Base-by-base conservation (phyloP, 2,888 invertebrate species). In the Dryomyza anilis region DNA sequence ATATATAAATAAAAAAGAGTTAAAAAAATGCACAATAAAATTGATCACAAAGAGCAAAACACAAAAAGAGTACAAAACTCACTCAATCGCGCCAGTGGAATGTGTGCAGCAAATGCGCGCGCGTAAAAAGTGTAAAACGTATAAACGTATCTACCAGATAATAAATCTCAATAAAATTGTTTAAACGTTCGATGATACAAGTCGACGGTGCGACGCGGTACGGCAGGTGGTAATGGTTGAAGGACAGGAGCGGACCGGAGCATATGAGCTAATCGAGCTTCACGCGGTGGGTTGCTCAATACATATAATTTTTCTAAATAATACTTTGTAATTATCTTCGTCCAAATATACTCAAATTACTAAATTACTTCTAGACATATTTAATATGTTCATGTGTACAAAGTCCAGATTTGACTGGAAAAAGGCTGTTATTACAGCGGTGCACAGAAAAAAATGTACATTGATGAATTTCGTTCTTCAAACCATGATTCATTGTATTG, bases 131-230 rank as follows among this genome's bases (percentile, higher is more conserved):
- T 53, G 53, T 23, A 39, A 25, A 30, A 16, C 23, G 25, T 43
- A 12, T 27, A 36, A 36, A 58, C 30, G 23, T 59, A 33, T 59
- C 59, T 46, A 46, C 46, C 16, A 59, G 59, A 59, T 59, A 59
- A 59, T 59, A 59, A 59, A 59, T 59, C 59, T 33, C 46, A 59
- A 48, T 59, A 46, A 46, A 58, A 46, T 46, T 16, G 14, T 58
- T 56, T 21, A 30, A 46, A 46, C 46, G 33, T 27, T 59, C 21
- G 5, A 19, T 16, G 58, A 10, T 45, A 27, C 16, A 7, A 10
- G 25, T 21, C 21, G n/a, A n/a, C 10, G 10, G 10, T 7, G 16
- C 5, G 10, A 23, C 21, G 48, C 5, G 14, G 2, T 10, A 48
- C 21, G 19, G 48, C 10, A n/a, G 21, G 21, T 19, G 8, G 19